phyloP scores from a whole-genome alignment of 2,888 invertebrate genomes.

The Lamellibrachia satsuma region DNA sequence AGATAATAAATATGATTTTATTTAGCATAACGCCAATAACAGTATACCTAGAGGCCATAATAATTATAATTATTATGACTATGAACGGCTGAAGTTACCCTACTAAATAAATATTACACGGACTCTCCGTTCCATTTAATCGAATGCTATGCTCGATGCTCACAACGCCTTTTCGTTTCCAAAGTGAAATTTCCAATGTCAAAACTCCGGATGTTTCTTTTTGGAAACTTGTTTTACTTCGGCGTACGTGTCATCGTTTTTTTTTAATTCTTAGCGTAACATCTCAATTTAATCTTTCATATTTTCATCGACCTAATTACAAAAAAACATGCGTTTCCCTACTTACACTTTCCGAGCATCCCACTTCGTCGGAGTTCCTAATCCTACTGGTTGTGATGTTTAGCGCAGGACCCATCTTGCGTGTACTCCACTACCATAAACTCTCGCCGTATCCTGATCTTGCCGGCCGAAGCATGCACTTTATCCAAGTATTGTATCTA shows the following conservation, averaged over 20 bases:
- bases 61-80: too few relatives aligned
- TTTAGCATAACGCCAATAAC: not conserved
- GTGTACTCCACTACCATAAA: not conserved
- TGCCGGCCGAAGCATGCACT: not conserved
- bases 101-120: not conserved
- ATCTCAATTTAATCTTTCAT: not conserved
- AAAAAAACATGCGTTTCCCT: not conserved
- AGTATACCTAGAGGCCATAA: too few relatives aligned
- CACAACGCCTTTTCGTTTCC: not conserved
- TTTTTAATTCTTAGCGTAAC: not conserved
- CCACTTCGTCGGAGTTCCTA: not conserved
- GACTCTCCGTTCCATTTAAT: not conserved
- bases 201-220: not conserved
- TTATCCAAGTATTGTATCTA: not conserved
- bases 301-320: not conserved
- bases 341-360: not conserved
- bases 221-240: not conserved
- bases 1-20: not conserved
- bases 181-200: not conserved
- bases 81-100: too few relatives aligned
- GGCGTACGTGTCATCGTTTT: not conserved
- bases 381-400: not conserved
- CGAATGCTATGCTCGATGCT: not conserved
- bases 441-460: not conserved
- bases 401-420: not conserved